Conservation (phyloP, 2,888 invertebrate species). For the Eustalomyia histrio region DNA sequence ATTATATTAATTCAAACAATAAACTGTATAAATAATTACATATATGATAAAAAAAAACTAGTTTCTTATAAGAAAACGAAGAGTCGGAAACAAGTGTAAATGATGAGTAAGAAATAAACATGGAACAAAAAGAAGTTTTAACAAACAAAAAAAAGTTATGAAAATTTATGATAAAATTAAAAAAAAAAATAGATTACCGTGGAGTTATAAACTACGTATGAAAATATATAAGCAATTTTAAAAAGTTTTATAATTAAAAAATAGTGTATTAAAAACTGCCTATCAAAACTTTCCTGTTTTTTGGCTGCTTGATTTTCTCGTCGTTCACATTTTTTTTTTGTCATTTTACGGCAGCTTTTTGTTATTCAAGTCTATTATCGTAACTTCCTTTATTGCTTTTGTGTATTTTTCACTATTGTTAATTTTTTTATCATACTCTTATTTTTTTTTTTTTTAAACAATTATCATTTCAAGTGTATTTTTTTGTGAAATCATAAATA, state of each 20-base stretch:
- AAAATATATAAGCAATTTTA: too few species aligned
- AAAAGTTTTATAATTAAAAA: too few species aligned
- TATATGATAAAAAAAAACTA: too few species aligned
- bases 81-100: background rate
- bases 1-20: background rate
- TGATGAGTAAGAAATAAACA: background rate
- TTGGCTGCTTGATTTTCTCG: too few species aligned
- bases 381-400: conserved; percentile 33
- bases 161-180: background rate
- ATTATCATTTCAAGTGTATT: conserved; percentile 4
- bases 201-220: background rate
- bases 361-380: conserved; percentile 27
- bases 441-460: background rate
- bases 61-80: background rate
- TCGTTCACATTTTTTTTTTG: conserved; percentile 1
- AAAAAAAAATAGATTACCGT: too few species aligned
- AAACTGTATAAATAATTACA: too few species aligned
- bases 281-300: conserved; percentile 1
- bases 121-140: background rate
- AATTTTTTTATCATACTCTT: background rate
- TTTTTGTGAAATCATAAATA: conserved; percentile 16
- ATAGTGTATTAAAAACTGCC: background rate
- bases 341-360: conserved; percentile 21
- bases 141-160: background rate
- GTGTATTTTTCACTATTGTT: background rate